phyloP scores from a whole-genome alignment of 2,797 vertebrate species.

The Anabacerthia variegaticeps region DNA sequence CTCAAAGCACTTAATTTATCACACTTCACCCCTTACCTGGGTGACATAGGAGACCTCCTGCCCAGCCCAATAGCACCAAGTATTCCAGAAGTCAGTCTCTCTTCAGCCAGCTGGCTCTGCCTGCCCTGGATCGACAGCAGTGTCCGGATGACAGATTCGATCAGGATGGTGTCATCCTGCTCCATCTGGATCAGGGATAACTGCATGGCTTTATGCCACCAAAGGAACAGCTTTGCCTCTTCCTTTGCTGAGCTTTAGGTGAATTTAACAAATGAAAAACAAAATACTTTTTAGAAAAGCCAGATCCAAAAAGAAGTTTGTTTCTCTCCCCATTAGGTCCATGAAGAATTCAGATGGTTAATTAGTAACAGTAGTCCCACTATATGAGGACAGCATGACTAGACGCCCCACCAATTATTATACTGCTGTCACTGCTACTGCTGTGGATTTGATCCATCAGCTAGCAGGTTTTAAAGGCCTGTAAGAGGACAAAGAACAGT shows the following conservation, averaged over 20 bases:
- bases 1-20: not conserved
- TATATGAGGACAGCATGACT: not conserved
- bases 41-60: constrained; percentile 91
- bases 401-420: not conserved
- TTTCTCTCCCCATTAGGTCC: not conserved
- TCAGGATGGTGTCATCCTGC: constrained; percentile 81
- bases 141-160: constrained; percentile 75
- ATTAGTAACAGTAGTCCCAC: not conserved
- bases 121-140: constrained; percentile 84
- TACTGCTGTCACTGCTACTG: not conserved
- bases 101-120: constrained; percentile 88
- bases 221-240: constrained; percentile 94
- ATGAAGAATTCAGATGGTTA: not conserved
- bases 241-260: constrained; percentile 82
- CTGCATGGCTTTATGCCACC: constrained; percentile 95
- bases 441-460: not conserved
- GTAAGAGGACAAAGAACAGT: not conserved
- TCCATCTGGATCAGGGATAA: constrained; percentile 87
- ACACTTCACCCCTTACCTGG: constrained; percentile 74
- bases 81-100: constrained; percentile 89
- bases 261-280: not conserved
- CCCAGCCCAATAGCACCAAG: constrained; percentile 93
- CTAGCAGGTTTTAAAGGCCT: not conserved
- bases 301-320: not conserved
- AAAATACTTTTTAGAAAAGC: not conserved